Evolutionary conservation across 2,888 invertebrate species (phyloP).

Genomic region (Tromatobia lineatoria): DNA sequence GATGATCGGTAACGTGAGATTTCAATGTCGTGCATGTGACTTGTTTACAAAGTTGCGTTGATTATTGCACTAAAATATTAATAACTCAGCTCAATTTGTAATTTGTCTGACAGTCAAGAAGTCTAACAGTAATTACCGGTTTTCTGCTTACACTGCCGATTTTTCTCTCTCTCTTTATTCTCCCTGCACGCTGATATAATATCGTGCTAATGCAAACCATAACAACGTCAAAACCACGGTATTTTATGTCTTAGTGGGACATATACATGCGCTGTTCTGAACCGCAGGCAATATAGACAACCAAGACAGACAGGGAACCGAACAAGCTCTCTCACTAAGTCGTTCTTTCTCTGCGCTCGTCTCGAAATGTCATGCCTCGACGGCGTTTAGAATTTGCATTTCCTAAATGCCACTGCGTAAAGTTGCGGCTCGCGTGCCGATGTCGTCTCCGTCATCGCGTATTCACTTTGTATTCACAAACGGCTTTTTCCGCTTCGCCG

Average conservation of each 20-base stretch:
- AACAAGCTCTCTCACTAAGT: constrained; percentile 43
- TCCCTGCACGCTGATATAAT: constrained; percentile 6
- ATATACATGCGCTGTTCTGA: not conserved
- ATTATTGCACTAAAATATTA: not conserved
- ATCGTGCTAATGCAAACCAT: constrained; percentile 8
- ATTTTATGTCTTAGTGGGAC: constrained; percentile 17
- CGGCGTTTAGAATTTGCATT: constrained; percentile 75
- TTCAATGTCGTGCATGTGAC: not conserved
- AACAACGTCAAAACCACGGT: constrained; percentile 6
- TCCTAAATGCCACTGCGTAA: constrained; percentile 78
- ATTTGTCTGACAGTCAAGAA: not conserved
- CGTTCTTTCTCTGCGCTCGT: constrained; percentile 55
- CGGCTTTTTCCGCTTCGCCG: constrained; percentile 4
- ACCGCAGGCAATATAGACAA: constrained; percentile 15
- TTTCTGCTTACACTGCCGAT: constrained; percentile 3
- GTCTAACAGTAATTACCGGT: not conserved
- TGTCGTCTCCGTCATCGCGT: constrained; percentile 5
- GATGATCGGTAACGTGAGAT: not conserved
- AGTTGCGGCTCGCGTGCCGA: constrained; percentile 55
- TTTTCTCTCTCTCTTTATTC: not conserved
- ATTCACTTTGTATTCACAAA: not conserved
- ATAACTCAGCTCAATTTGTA: not conserved
- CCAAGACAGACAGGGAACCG: constrained; percentile 35
- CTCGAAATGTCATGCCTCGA: constrained; percentile 75
- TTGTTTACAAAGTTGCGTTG: not conserved